Evolutionary conservation across 2,888 invertebrate genomes (phyloP), one percentile per base, ranked within the genome.

Genomic region (Sisyra terminalis): DNA sequence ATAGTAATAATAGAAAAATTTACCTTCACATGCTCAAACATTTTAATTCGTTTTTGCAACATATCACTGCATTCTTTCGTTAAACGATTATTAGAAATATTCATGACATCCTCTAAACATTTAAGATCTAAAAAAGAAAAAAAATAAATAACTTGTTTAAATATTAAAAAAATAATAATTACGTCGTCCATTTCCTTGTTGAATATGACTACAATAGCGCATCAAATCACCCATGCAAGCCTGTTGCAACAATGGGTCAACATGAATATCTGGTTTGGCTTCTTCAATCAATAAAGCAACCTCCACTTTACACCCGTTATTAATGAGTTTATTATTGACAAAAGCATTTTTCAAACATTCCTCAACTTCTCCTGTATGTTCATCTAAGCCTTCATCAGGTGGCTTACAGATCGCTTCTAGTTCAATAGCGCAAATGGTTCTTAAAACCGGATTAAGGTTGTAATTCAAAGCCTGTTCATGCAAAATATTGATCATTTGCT

Each of bases 101-200:
- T 69, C 50, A 82, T 59, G 43, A 78, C 70, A 46, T 73, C 73
- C 59, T 78, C 78, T 36, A 87, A 66, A 59, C 87, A 87, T 60
- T 75, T 78, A 18, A 87, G 68, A 59, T 84, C 86, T 87, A 59
- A 44, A 69, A 69, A 10, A 24, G 5, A 3, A 24, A 24, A 24
- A 3, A 24, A 24, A 24, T 24, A 24, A 24, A 5, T 24, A 24
- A 40, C n/a, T 24, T 13, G 15, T 37, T 31, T 17, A 35, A 35
- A 16, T 38, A 43, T 24, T 24, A 24, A 24, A 24, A 24, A 24
- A 24, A n/a, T n/a, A 37, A 38, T 44, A 69, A 80, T 72, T 70
- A 90, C 89, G 83, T 70, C 90, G 73, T 48, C 96, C 93, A 56
- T 87, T 85, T 43, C 96, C 96, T 57, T 85, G 82, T 39, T 78